Conservation (phyloP, 2,113 vertebrate genomes). For the Microcebus tavaratra region DNA sequence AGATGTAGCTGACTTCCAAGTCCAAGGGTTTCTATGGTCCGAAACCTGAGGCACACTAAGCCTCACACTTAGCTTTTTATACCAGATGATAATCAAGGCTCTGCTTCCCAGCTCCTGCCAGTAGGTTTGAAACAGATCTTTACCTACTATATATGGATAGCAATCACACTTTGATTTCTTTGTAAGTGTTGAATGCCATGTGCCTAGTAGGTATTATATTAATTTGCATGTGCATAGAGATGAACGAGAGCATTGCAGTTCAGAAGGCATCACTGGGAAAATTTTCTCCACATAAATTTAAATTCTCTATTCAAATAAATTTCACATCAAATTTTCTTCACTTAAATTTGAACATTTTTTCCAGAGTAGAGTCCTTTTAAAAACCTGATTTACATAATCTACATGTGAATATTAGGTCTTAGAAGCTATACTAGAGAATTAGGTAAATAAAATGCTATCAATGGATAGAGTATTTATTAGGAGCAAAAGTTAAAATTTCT, state of each 20-base stretch:
- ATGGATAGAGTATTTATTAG: neutral
- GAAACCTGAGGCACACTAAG: neutral
- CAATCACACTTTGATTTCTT: neutral
- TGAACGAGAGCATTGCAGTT: neutral
- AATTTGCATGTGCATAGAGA: neutral
- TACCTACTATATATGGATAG: neutral
- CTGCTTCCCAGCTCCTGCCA: neutral
- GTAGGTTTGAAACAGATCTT: neutral
- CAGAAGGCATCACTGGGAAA: conserved; percentile 34
- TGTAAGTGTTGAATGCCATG: neutral
- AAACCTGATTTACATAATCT: neutral
- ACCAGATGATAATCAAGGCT: neutral
- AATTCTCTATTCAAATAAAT: neutral
- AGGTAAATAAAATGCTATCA: neutral
- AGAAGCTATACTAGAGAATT: neutral
- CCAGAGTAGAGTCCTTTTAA: neutral
- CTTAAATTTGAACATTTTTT: neutral
- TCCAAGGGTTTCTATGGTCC: neutral
- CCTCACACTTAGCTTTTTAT: neutral
- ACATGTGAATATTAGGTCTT: neutral
- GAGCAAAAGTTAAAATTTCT: neutral
- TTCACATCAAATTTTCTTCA: neutral
- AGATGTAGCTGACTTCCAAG: neutral
- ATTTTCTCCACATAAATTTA: neutral
- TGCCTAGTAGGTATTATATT: neutral